Conservation (phyloP, 2,888 invertebrate genomes). For the Helobdella robusta region DNA sequence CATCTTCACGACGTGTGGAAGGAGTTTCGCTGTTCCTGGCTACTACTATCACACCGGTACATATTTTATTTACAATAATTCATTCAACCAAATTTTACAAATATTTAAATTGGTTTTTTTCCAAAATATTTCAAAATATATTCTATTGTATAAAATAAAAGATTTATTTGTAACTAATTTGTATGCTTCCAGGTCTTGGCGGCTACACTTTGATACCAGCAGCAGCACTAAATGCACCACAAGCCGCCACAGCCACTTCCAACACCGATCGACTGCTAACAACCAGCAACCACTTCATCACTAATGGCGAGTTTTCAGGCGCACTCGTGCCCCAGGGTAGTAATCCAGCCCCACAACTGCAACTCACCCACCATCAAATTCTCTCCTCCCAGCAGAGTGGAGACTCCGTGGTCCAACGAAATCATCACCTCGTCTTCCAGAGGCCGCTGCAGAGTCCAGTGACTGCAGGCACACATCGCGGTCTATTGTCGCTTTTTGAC, state of each 20-base stretch:
- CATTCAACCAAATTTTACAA: too few relatives aligned
- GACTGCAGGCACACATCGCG: neutral
- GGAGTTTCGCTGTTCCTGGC: slow-evolving; percentile 10
- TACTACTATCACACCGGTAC: slow-evolving; percentile 17
- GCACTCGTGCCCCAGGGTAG: slow-evolving; percentile 9
- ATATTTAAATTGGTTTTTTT: too few relatives aligned
- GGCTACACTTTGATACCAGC: slow-evolving; percentile 8
- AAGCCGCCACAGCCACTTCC: neutral
- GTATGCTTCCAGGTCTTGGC: slow-evolving; percentile 15
- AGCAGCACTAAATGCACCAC: too few relatives aligned
- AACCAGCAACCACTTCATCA: neutral
- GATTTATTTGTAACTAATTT: too few relatives aligned
- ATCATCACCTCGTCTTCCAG: slow-evolving; percentile 13
- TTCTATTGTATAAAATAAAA: too few relatives aligned
- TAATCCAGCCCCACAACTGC: too few relatives aligned
- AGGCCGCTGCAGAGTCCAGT: slow-evolving; percentile 14
- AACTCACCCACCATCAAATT: too few relatives aligned
- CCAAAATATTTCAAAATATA: too few relatives aligned
- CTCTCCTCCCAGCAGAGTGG: too few relatives aligned
- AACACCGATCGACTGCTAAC: slow-evolving; percentile 3
- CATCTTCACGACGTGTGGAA: slow-evolving; percentile 5
- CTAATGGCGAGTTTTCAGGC: slow-evolving; percentile 2
- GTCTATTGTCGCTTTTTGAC: slow-evolving; percentile 2
- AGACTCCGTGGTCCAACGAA: too few relatives aligned
- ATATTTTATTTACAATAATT: too few relatives aligned